Evolutionary conservation across 2,797 vertebrate genomes (phyloP).

Genomic region (Rhinogobio ventralis): DNA sequence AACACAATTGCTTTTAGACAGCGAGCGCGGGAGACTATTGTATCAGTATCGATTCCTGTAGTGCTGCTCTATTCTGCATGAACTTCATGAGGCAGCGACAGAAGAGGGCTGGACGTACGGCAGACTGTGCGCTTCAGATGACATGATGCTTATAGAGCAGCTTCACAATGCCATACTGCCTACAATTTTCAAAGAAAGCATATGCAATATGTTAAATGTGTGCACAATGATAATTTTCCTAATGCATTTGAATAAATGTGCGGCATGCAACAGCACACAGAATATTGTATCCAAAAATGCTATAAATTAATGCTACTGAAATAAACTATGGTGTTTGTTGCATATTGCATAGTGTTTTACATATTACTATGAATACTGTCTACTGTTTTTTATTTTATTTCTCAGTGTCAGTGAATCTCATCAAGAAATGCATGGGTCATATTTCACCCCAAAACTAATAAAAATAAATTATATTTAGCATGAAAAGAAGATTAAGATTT

Average conservation of each 20-base stretch:
- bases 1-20: constrained; percentile 70
- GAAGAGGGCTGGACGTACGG: constrained; percentile 71
- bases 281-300: neutral
- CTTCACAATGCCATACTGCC: constrained; percentile 54
- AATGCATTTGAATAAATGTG: neutral
- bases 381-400: neutral
- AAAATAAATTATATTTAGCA: neutral
- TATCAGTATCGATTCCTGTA: constrained; percentile 81
- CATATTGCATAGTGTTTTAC: neutral
- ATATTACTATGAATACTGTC: neutral
- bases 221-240: neutral
- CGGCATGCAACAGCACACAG: neutral
- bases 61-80: constrained; percentile 82
- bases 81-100: constrained; percentile 76
- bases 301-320: neutral
- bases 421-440: neutral
- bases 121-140: constrained; percentile 80
- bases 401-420: neutral
- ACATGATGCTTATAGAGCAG: constrained; percentile 78
- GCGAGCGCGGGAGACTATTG: constrained; percentile 78
- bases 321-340: neutral
- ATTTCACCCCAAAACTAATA: neutral
- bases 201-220: neutral
- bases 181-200: neutral
- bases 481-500: neutral